Conservation (phyloP, 2,797 vertebrate species). For the Cyclopterus lumpus region DNA sequence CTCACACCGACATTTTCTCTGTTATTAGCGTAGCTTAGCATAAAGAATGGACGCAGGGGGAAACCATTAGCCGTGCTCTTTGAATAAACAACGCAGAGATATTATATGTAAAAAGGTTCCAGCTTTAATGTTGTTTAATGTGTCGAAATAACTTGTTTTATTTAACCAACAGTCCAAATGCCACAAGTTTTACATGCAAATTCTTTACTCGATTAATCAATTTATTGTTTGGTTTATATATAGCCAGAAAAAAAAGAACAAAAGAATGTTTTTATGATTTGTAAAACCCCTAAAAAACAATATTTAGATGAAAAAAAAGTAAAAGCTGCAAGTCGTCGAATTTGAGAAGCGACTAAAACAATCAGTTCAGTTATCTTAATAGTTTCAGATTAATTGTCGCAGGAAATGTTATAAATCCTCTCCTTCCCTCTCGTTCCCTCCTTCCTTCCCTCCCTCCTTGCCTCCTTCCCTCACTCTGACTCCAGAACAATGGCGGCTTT, state of each 20-base stretch:
- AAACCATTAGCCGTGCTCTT: no score
- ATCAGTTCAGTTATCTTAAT: no score
- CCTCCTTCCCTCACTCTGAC: background rate
- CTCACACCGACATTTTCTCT: no score
- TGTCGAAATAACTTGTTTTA: background rate
- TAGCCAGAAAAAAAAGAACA: background rate
- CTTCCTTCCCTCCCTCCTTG: background rate
- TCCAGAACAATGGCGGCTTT: slow-evolving; percentile 74
- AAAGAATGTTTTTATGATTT: background rate
- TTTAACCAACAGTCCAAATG: background rate
- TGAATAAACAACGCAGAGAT: no score
- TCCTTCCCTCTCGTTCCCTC: background rate
- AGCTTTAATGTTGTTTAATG: no score
- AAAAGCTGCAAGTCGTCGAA: background rate
- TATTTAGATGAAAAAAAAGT: background rate
- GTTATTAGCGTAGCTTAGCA: no score
- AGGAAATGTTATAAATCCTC: background rate
- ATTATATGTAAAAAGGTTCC: no score
- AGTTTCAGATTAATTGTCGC: background rate
- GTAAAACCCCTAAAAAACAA: background rate
- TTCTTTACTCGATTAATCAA: background rate
- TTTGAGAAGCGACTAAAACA: background rate
- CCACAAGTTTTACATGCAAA: no score
- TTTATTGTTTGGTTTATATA: background rate
- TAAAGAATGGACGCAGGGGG: no score